Base-by-base conservation (phyloP, 2,888 invertebrate genomes). In the Emmelina monodactyla region DNA sequence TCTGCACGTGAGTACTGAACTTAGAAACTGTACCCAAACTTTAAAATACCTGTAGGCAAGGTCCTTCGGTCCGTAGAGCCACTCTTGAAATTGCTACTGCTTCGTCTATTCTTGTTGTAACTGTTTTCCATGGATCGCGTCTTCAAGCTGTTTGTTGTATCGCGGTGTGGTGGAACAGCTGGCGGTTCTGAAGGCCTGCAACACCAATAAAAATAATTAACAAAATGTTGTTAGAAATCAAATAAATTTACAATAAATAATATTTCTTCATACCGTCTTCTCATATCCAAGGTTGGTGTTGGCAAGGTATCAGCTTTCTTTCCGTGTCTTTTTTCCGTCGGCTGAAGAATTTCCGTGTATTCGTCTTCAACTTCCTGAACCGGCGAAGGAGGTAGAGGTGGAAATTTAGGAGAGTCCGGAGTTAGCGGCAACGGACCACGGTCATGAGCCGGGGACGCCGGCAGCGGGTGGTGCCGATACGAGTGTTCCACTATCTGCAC, bases 41-140 rank as follows among this genome's bases (percentile, higher is more conserved):
- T n/a, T n/a, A n/a, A n/a, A n/a, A n/a, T 53, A 71, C 90, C 90
- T 45, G 87, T 87, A 3, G 90, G 89, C 45, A 90, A 65, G 14
- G 90, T 90, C 49, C 89, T 83, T 55, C 89, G 79, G 55, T 89
- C 89, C 16, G 85, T 73, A n/a, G 85, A 81, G 49, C 85, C 73
- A 65, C 82, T 62, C 66, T 82, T 76, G 54, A 85, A 78, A 49
- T 72, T 65, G 63, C 82, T 82, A 45, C 67, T 76, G 45, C 67
- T 76, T 47, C 78, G 66, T 44, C 84, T 80, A 47, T 83, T 81
- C 55, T 84, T 84, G 43, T 84, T 86, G 56, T 88, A 91, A 44
- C 88, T 88, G 2, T 89, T 89, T 59, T 92, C 92, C 88, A 92
- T 92, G 5, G 92, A 92, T 53, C 92, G 84, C 45, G 92, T 91